Percentiles rank a stretch among this genome's conserved stretches.
Conservation (phyloP, 1,140 invertebrate genomes). For the Pogonognathellus flavescens region DNA sequence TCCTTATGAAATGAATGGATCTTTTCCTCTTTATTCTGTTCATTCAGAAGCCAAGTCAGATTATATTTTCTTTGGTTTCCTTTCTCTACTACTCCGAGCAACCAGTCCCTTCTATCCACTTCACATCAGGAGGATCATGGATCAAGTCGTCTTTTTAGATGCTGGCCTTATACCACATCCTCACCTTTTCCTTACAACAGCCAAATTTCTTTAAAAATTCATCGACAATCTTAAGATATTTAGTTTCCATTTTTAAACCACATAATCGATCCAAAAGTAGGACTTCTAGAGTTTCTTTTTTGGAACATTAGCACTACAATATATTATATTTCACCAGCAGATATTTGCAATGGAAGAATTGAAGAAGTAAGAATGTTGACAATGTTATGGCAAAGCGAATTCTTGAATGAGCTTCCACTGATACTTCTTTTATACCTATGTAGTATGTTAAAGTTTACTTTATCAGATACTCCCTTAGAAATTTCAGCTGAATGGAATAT, state of each 20-base stretch:
- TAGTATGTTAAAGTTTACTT: no score
- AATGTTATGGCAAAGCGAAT: no score
- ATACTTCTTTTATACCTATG: no score
- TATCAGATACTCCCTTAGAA: no score
- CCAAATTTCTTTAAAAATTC: not conserved
- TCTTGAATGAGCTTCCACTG: no score
- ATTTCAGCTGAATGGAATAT: no score
- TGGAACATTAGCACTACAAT: no score
- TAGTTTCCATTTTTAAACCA: not conserved
- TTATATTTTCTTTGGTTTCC: slow-evolving; percentile 8
- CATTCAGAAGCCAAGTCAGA: slow-evolving; percentile 25
- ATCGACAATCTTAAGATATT: not conserved
- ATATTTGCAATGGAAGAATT: no score
- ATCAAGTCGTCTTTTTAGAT: slow-evolving; percentile 33
- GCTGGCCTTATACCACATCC: not conserved
- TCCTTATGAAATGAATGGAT: slow-evolving; percentile 33
- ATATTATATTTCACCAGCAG: no score
- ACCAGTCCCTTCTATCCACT: not conserved
- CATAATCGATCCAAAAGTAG: no score
- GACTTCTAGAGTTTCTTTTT: no score
- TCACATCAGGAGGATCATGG: slow-evolving; percentile 22
- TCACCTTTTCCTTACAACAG: not conserved
- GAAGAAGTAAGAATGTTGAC: no score
- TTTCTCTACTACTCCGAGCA: not conserved
- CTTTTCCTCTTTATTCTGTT: slow-evolving; percentile 14